Evolutionary conservation across 2,113 vertebrate genomes (phyloP), one percentile per base, ranked within the genome.

Genomic region (Aptenodytes patagonicus): DNA sequence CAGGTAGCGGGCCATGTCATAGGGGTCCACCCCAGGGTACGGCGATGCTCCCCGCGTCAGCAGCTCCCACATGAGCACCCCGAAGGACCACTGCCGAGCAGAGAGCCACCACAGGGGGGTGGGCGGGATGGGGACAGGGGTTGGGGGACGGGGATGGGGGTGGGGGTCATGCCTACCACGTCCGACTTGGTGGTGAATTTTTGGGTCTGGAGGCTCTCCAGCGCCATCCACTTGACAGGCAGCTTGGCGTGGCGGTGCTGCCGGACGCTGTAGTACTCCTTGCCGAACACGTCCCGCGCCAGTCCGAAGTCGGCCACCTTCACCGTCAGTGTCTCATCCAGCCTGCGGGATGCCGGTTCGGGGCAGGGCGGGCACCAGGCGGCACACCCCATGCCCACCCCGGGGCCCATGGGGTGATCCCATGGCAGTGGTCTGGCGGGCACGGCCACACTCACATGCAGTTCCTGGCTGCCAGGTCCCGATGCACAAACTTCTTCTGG

Each of bases 281-380:
- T 99, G 96, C 99, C 99, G 15, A 99, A 98, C 61, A 99, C 96
- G 2, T 99, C 99, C 38, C 99, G 98, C 0, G 99, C 99, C 98
- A 99, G 98, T 44, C 99, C 99, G 2, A 99, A 99, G 96, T 99
- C 99, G 2, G 99, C 99, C 98, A 99, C 99, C 96, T 99, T 99
- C 79, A 99, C 99, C 0, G 98, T 99, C 73, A 99, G 99, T 0
- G 98, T 98, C 98, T 99, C 99, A 0, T 99, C 99, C 96, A 99
- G 97, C 99, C 99, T 99, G 68, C 0, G 10, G 89, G 57, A 92
- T n/a, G 54, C 11, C 3, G 0, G 22, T 22, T 36, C 4, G 8
- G 11, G 32, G 10, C 3, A 7, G 11, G 32, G 10, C 10, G 1
- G 11, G 5, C 11, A 60, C 13, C 3, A 2, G 47, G 40, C 25